Conservation (phyloP, 2,113 vertebrate species). For the Oryzias javanicus region DNA sequence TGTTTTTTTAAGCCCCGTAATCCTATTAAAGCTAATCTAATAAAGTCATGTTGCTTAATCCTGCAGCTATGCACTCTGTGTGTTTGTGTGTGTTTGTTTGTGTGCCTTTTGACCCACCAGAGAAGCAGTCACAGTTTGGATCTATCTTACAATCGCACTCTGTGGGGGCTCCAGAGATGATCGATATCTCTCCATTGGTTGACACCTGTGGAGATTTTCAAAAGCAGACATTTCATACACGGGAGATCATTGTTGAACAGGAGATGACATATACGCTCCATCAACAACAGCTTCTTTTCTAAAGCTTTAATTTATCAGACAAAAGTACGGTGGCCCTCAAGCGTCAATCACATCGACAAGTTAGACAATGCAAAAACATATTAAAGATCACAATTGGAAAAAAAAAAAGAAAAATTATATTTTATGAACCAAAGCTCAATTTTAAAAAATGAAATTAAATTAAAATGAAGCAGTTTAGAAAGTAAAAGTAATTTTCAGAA, state of each 20-base stretch:
- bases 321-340: no score
- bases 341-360: no score
- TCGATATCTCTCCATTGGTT: conserved; percentile 92
- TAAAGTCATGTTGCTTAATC: conserved; percentile 42
- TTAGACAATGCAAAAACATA: no score
- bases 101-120: conserved; percentile 78
- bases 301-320: not conserved
- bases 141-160: conserved; percentile 99
- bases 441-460: no score
- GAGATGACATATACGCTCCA: conserved; percentile 9
- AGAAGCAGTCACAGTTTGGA: conserved; percentile 97
- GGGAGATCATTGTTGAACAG: not conserved
- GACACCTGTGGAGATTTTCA: conserved; percentile 78
- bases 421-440: no score
- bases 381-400: no score
- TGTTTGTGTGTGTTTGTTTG: conserved; percentile 24
- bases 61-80: conserved; percentile 19
- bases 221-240: conserved; percentile 20
- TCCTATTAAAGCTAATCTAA: conserved; percentile 51
- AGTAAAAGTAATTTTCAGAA: no score
- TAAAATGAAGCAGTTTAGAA: no score
- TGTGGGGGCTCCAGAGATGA: conserved; percentile 89
- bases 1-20: conserved; percentile 33
- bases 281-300: no score
- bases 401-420: no score